Evolutionary conservation across 2,113 vertebrate genomes (phyloP), one percentile per base, ranked within the genome.

Genomic region (Brachyhypopomus gauderio): DNA sequence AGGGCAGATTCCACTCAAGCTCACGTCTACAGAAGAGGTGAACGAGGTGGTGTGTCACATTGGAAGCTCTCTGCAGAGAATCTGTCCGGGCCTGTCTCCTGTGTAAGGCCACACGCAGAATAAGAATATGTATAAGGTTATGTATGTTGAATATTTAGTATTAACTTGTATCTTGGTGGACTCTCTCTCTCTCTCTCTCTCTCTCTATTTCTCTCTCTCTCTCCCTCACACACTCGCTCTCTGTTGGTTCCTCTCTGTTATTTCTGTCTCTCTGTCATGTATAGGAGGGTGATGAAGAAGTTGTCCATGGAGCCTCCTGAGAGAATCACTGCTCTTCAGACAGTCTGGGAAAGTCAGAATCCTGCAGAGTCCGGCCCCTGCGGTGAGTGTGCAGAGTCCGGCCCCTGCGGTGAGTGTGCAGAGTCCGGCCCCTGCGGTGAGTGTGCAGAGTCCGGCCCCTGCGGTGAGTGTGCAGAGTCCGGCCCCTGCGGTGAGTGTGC

Each of bases 351-450:
- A 73, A 96, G 93, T 90, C 96, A 98, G 93, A 95, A 94, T 20
- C 89, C 95, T 76, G 88, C 94, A 55, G 97, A 99, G 83, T 94
- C 96, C 72, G 97, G 97, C 82, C 97, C 97, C 72, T 99, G 97
- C 89, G 97, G 97, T 99, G 91, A 91, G 67, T n/a, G 30, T 76
- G 88, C 94, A 55, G 97, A 99, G 83, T 94, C 96, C 72, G 97
- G 97, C 82, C 97, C 97, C 72, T 99, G 97, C 89, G 97, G 97
- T 99, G 91, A 91, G 67, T n/a, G 30, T 76, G 88, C 94, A 55
- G 97, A 99, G 83, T 94, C 96, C 72, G 97, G 97, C 82, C 97
- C 97, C 72, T 99, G 97, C 89, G 97, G 97, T 99, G 91, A 91
- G 67, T n/a, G 30, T 76, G 88, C 94, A 55, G 97, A 99, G 83